These are phyloP conservation scores for Gulo gulo DNA, from an alignment of 2,113 vertebrate species.

Conservation along the genomic window DNA sequence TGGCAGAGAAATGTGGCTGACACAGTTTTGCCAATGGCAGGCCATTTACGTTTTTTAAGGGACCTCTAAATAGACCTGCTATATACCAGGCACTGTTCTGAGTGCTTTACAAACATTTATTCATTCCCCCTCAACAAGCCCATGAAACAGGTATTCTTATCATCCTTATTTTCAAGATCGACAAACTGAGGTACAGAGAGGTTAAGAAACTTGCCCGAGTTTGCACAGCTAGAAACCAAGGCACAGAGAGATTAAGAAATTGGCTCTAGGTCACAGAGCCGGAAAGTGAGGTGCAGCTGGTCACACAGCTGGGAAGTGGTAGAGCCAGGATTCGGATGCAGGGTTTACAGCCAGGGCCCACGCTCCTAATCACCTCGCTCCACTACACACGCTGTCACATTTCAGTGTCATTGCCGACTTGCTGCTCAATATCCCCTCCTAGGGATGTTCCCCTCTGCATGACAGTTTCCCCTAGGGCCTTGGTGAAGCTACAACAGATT, in stretches of 20 bases:
- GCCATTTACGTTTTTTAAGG: not conserved
- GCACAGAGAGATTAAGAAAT: not conserved
- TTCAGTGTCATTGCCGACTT: not conserved
- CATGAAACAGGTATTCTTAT: not conserved
- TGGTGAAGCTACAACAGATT: not conserved
- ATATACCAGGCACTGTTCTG: not conserved
- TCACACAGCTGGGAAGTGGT: not conserved
- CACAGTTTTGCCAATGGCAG: not conserved
- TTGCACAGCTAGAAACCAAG: not conserved
- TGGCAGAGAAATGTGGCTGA: not conserved
- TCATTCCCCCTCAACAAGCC: not conserved
- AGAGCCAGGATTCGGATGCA: not conserved
- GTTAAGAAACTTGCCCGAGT: not conserved
- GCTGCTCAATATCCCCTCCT: not conserved
- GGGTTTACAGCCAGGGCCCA: not conserved
- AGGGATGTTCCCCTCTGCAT: not conserved
- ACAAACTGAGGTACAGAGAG: not conserved
- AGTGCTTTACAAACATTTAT: not conserved
- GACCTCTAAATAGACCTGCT: not conserved
- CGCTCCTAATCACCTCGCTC: not conserved
- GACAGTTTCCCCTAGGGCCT: not conserved
- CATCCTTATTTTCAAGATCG: not conserved
- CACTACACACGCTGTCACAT: not conserved
- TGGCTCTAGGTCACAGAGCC: not conserved
- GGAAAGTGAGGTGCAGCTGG: not conserved